Base-by-base conservation (phyloP, 2,888 invertebrate species). In the Galerucella calmariensis region DNA sequence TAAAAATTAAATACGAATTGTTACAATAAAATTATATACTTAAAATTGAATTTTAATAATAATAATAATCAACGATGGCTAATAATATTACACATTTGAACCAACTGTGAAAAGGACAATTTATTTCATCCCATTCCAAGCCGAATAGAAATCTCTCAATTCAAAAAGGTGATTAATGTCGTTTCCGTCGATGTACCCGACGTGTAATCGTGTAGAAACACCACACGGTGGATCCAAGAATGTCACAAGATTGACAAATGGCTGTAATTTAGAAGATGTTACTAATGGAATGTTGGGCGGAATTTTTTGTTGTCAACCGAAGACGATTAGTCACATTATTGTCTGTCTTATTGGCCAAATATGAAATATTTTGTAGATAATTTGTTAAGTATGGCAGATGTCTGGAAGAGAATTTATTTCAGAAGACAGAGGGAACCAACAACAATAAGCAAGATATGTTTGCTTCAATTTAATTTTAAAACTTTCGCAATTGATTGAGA, bases 191-290 rank as follows among this genome's bases (percentile, higher is more conserved):
- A 27, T 67, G 67, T 67, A 16, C n/a, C 67, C 9, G 51, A 53
- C 67, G 44, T 67, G 20, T 35, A 53, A 56, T 67, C 67, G 67
- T 67, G 67, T 67, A 76, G 69, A 74, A 70, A 70, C 67, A 70
- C 67, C 69, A 62, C 67, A 65, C 63, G 62, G 56, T 58, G 73
- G 63, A 73, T 73, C 66, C 59, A 16, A 58, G 74, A 74, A 67
- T 63, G 74, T 71, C 53, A 73, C 63, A 46, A 63, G 56, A 69
- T 72, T 77, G 73, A 77, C 73, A 68, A 77, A 73, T 77, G 73
- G 58, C 56, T 63, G 67, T 71, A 48, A 69, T 71, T 75, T 68
- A 53, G 75, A 66, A 68, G 76, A 71, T 35, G 71, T 44, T 67
- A 62, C 70, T 76, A 76, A 74, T 74, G 76, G 76, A 75, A 75